A percentile compares a stretch with the other conserved stretches of the same genome.
Evolutionary conservation across 2,888 invertebrate genomes (phyloP).

Genomic region (Hirtodrosophila confusa): DNA sequence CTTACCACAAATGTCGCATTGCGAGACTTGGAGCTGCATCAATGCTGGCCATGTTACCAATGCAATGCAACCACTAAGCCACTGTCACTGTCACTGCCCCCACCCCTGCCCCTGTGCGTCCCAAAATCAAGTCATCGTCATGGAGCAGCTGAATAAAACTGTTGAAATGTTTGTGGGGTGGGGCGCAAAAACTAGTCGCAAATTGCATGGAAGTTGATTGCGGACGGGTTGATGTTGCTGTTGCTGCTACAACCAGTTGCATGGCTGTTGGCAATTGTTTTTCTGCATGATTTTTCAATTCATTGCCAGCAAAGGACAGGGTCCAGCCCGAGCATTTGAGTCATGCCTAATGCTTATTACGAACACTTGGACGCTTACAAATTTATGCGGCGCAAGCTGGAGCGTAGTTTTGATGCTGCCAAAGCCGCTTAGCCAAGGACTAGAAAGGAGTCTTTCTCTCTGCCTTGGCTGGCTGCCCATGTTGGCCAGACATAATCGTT

Average conservation of each 20-base stretch:
- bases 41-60: slow-evolving; percentile 13
- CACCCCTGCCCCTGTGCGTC: not conserved
- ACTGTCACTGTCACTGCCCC: slow-evolving; percentile 19
- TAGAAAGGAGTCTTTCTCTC: slow-evolving; percentile 10
- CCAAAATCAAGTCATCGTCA: slow-evolving; percentile 22
- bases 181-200: slow-evolving; percentile 24
- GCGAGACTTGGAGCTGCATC: slow-evolving; percentile 1
- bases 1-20: slow-evolving; percentile 8
- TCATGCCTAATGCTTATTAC: slow-evolving; percentile 67
- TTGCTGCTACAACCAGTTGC: slow-evolving; percentile 52
- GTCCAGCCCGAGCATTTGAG: slow-evolving; percentile 15
- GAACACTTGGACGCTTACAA: slow-evolving; percentile 66
- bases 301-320: slow-evolving; percentile 15
- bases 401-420: not conserved
- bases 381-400: slow-evolving; percentile 44
- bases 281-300: slow-evolving; percentile 62
- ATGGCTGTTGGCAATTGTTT: slow-evolving; percentile 38
- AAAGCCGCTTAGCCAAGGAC: slow-evolving; percentile 32
- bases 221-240: slow-evolving; percentile 4
- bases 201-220: slow-evolving; percentile 42
- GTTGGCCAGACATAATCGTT: slow-evolving; percentile 38
- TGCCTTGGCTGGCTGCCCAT: slow-evolving; percentile 19
- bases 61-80: slow-evolving; percentile 39
- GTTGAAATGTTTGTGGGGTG: slow-evolving; percentile 29
- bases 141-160: slow-evolving; percentile 4